phyloP scores from a whole-genome alignment of 1,140 invertebrate species.

The Ridgeia piscesae region DNA sequence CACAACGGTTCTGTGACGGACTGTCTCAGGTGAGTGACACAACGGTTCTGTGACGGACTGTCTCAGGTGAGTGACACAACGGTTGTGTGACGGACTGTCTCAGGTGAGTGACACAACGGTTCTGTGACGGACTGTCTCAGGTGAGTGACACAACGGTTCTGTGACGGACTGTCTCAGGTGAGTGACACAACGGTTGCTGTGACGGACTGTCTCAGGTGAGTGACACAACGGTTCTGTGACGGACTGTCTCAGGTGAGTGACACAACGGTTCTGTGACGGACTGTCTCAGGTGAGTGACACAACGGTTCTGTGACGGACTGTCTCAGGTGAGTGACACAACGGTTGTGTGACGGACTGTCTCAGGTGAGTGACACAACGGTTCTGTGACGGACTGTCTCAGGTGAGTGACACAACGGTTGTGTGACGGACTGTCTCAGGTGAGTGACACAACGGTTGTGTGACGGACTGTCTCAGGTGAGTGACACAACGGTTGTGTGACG shows the following conservation, averaged over 20 bases:
- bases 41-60: not conserved
- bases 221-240: not conserved
- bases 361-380: not conserved
- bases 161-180: slow-evolving; percentile 50
- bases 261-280: not conserved
- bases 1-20: not conserved
- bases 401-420: not conserved
- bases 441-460: no score
- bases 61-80: no score
- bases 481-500: no score
- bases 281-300: not conserved
- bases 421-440: not conserved
- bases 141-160: slow-evolving; percentile 62
- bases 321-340: not conserved
- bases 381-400: not conserved
- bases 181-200: slow-evolving; percentile 12
- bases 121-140: slow-evolving; percentile 63
- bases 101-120: slow-evolving; percentile 52
- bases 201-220: not conserved
- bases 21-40: no score
- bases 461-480: no score
- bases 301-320: not conserved
- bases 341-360: not conserved
- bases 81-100: no score
- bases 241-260: not conserved